Conservation (phyloP, 2,888 invertebrate genomes). For the Trachelus iudaicus region DNA sequence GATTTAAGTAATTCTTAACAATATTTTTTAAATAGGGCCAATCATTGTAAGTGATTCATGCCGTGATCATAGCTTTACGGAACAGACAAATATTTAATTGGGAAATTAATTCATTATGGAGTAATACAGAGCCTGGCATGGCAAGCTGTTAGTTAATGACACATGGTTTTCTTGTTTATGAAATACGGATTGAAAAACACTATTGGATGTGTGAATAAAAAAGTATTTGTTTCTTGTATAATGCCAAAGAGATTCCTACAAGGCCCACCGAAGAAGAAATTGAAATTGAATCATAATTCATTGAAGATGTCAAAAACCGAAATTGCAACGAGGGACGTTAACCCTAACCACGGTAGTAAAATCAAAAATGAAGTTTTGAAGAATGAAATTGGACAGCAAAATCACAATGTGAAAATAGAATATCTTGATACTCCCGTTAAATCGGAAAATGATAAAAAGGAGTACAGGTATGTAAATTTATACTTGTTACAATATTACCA, state of each 20-base stretch:
- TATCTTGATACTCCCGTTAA: slow-evolving; percentile 73
- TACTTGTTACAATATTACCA: neutral
- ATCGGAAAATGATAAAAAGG: slow-evolving; percentile 81
- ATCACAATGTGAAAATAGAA: slow-evolving; percentile 20
- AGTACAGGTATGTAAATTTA: slow-evolving; percentile 72
- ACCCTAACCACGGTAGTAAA: slow-evolving; percentile 16
- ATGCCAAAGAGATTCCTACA: slow-evolving; percentile 42
- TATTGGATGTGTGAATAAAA: slow-evolving; percentile 26
- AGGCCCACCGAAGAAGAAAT: slow-evolving; percentile 36
- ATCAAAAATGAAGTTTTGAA: slow-evolving; percentile 7
- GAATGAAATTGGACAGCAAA: neutral
- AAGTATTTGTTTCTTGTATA: slow-evolving; percentile 22
- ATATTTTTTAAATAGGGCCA: too few species aligned
- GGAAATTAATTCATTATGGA: neutral
- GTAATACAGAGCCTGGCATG: neutral
- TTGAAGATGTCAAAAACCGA: slow-evolving; percentile 18
- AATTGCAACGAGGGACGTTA: slow-evolving; percentile 18
- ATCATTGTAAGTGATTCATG: neutral
- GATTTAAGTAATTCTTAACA: too few species aligned
- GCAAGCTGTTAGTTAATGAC: neutral
- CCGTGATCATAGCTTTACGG: neutral
- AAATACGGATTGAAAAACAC: neutral
- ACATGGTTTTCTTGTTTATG: neutral
- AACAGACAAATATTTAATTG: neutral
- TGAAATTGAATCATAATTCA: slow-evolving; percentile 32